Conservation (phyloP, 2,888 invertebrate genomes). For the Noctua comes region DNA sequence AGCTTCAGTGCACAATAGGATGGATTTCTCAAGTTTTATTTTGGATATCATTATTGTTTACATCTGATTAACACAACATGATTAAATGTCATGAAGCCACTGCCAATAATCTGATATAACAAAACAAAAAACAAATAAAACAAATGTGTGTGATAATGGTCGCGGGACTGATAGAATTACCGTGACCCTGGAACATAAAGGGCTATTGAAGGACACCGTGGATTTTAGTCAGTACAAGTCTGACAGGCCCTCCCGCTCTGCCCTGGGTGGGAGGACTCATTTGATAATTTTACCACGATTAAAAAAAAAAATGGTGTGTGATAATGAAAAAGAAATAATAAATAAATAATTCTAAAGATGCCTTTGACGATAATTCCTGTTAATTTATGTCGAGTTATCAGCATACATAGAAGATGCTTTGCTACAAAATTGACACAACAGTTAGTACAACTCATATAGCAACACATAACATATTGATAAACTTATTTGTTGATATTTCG, state of each 20-base stretch:
- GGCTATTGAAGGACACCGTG: too few relatives aligned
- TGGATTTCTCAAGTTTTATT: neutral
- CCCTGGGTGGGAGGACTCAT: too few relatives aligned
- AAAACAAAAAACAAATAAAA: too few relatives aligned
- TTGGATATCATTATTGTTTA: neutral
- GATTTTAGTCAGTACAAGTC: too few relatives aligned
- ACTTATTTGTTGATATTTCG: conserved; percentile 66
- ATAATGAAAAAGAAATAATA: too few relatives aligned
- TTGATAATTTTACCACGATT: too few relatives aligned
- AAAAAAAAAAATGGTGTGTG: too few relatives aligned
- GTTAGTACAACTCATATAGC: neutral
- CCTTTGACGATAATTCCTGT: neutral
- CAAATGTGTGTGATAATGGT: too few relatives aligned
- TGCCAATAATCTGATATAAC: neutral
- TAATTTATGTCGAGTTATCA: neutral
- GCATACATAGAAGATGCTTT: neutral
- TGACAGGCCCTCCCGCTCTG: too few relatives aligned
- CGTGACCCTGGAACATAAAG: too few relatives aligned
- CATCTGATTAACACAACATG: neutral
- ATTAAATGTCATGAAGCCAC: neutral
- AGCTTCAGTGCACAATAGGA: neutral
- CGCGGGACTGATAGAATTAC: too few relatives aligned
- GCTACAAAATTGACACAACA: neutral
- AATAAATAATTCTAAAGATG: neutral
- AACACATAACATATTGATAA: neutral